These are phyloP conservation scores for Pterocles orientalis DNA, from an alignment of 2,113 vertebrate genomes.

Conservation along the genomic window DNA sequence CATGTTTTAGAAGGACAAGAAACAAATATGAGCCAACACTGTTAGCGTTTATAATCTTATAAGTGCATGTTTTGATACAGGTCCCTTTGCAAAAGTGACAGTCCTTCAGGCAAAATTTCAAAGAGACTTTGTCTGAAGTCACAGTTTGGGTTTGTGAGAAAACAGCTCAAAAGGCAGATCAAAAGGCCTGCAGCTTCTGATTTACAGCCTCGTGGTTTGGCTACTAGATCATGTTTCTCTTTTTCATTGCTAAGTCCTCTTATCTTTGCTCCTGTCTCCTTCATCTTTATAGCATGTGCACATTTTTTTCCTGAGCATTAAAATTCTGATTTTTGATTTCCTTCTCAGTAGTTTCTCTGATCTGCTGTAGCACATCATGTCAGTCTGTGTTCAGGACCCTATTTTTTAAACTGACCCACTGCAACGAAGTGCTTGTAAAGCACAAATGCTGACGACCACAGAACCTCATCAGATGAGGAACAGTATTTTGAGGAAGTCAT, in stretches of 20 bases:
- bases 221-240: neutral
- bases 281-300: neutral
- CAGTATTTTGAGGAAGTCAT: neutral
- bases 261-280: neutral
- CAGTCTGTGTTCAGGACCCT: neutral
- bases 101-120: neutral
- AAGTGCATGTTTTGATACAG: neutral
- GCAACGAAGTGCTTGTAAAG: neutral
- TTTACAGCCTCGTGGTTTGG: neutral
- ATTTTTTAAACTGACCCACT: neutral
- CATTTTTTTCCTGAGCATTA: neutral
- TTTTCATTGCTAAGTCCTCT: neutral
- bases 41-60: neutral
- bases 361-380: neutral
- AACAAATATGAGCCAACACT: neutral
- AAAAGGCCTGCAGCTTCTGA: neutral
- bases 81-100: neutral
- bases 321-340: neutral
- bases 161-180: neutral
- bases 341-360: neutral
- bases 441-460: neutral
- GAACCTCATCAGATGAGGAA: neutral
- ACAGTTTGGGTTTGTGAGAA: neutral
- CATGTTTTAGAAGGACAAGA: neutral
- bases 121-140: neutral